A percentile compares a stretch with the other conserved stretches of the same genome.
phyloP scores from a whole-genome alignment of 1,140 invertebrate species.

The Mactra quadrangularis region DNA sequence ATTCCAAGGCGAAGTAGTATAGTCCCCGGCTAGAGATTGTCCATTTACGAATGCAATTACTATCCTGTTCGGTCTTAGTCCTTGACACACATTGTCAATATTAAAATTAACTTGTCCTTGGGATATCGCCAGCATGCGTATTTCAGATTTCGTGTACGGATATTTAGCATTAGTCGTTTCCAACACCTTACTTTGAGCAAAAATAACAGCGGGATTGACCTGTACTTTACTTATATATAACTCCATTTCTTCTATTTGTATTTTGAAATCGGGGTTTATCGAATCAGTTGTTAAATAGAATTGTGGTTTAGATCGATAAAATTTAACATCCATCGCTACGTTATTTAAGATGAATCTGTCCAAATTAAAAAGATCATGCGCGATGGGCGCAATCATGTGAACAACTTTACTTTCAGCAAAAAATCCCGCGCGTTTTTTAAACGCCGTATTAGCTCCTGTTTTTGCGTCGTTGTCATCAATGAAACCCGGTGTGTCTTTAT shows the following conservation, averaged over 20 bases:
- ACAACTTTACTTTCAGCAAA: too few species aligned
- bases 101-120: background rate
- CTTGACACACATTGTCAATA: conserved; percentile 29
- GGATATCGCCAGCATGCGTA: background rate
- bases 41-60: conserved; percentile 16
- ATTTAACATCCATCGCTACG: conserved; percentile 17
- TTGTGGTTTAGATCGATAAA: background rate
- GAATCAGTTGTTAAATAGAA: background rate
- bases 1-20: conserved; percentile 14
- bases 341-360: conserved; percentile 26
- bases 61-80: conserved; percentile 2
- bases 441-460: background rate
- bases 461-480: background rate
- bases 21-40: background rate
- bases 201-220: conserved; percentile 42
- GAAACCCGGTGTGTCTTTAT: background rate
- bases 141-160: conserved; percentile 11
- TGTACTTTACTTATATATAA: conserved; percentile 12
- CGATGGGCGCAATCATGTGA: conserved; percentile 24
- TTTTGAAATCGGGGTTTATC: background rate
- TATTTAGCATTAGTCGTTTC: conserved; percentile 26
- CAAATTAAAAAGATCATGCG: conserved; percentile 20
- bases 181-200: conserved; percentile 25
- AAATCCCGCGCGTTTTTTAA: background rate
- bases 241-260: conserved; percentile 12